Conservation (phyloP, 2,113 vertebrate genomes). For the Oryzias curvinotus region DNA sequence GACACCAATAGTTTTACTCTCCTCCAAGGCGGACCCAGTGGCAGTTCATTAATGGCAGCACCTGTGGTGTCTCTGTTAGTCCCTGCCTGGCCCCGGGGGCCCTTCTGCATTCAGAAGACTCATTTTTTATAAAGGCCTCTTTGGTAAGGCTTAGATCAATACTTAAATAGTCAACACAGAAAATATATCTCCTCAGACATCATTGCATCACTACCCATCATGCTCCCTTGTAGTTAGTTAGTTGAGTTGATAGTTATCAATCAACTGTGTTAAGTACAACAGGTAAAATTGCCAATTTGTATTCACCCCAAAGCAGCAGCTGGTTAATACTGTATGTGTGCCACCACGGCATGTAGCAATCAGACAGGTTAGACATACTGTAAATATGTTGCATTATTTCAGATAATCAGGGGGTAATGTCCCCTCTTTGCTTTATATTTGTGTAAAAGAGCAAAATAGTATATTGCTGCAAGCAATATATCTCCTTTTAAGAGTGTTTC, state of each 20-base stretch:
- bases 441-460: background rate
- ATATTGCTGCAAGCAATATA: too few relatives aligned
- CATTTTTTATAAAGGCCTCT: constrained; percentile 10
- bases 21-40: constrained; percentile 10
- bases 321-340: background rate
- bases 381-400: background rate
- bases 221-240: constrained; percentile 2
- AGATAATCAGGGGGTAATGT: background rate
- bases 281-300: background rate
- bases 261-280: constrained; percentile 5
- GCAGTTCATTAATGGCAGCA: constrained; percentile 31
- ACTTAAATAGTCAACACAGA: constrained; percentile 11
- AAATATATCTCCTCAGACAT: constrained; percentile 8
- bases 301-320: background rate
- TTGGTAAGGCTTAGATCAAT: constrained; percentile 9
- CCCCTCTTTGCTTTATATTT: background rate
- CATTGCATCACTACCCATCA: constrained; percentile 1
- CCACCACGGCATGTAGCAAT: too few relatives aligned
- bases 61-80: constrained; percentile 1
- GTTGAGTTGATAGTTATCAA: constrained; percentile 13
- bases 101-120: constrained; percentile 6
- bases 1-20: constrained; percentile 33
- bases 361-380: background rate
- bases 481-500: too few relatives aligned
- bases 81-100: constrained; percentile 10